Evolutionary conservation across 2,888 invertebrate genomes (phyloP), one percentile per base, ranked within the genome.

Genomic region (Exocentrus adspersus): DNA sequence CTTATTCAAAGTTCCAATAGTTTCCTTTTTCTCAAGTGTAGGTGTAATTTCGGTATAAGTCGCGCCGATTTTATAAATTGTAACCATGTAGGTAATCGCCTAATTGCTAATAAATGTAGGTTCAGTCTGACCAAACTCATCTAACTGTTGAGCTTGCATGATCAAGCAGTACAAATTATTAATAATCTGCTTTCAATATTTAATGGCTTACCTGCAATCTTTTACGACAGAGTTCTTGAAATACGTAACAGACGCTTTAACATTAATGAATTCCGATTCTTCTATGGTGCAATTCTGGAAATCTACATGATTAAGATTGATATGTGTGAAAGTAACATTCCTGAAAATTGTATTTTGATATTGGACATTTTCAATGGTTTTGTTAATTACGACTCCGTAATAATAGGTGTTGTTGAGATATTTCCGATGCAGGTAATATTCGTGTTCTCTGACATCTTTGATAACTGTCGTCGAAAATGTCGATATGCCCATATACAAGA

Each of bases 261-360:
- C 88, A 72, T 89, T 90, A 24, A 87, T 86, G 76, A 93, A 90
- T 69, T 89, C 88, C 2, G 88, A 88, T 43, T 88, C 87, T n/a
- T 84, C 82, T 76, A 93, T 90, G 4, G 88, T 85, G 77, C 92
- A 92, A 76, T 90, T 90, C 70, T 84, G 82, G 79, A 92, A 92
- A 62, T 87, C 84, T 16, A 92, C 90, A 74, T 92, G 92, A 64
- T 88, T 91, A 79, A 92, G 85, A 71, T 90, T 83, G 80, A 91
- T 84, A 72, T 90, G 88, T 16, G 85, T 85, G 79, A 92, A 92
- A 16, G 87, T 88, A 76, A 89, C 89, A 67, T 89, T 87, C 24
- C 80, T 78, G 79, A 92, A 92, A 10, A 84, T 83, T 1, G 86
- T 86, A 64, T 87, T 85, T 62, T 80, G 81, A 75, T 88, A 92